These are phyloP conservation scores for Sesia apiformis DNA, from an alignment of 2,888 invertebrate species.

Conservation along the genomic window DNA sequence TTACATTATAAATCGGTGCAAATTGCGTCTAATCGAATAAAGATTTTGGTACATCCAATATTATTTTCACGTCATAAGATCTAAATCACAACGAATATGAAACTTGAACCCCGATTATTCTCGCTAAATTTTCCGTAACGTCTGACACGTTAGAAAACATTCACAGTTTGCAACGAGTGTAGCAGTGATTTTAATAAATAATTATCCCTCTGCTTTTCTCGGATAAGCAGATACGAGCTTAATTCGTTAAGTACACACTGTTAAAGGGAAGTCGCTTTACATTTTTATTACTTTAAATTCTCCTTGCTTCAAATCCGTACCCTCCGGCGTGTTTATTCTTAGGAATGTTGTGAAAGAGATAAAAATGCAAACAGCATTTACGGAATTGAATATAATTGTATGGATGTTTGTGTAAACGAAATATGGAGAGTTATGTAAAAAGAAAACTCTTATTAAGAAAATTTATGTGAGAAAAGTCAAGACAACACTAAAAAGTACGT, in stretches of 20 bases:
- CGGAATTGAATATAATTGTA: neutral
- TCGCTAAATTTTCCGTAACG: too few species aligned
- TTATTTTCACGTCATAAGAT: too few species aligned
- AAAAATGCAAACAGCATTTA: neutral
- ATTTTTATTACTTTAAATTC: slow-evolving; percentile 7
- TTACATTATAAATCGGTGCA: too few species aligned
- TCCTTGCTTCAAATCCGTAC: neutral
- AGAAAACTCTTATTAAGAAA: too few species aligned
- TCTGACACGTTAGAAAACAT: neutral
- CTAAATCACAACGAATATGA: too few species aligned
- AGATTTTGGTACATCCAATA: too few species aligned
- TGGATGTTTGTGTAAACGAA: neutral
- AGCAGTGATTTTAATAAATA: slow-evolving; percentile 65
- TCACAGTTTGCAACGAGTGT: slow-evolving; percentile 29
- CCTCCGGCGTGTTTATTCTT: slow-evolving; percentile 2
- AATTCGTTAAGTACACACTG: slow-evolving; percentile 25
- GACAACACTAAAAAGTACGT: too few species aligned
- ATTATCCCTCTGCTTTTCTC: slow-evolving; percentile 39
- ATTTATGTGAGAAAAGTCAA: too few species aligned
- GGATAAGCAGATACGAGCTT: slow-evolving; percentile 46
- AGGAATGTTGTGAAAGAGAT: neutral
- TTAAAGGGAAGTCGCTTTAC: slow-evolving; percentile 10
- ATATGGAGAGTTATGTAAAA: too few species aligned
- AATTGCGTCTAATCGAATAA: too few species aligned
- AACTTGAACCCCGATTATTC: too few species aligned